These are phyloP conservation scores for Nematolebias whitei DNA, from an alignment of 2,113 vertebrate genomes.

Conservation along the genomic window DNA sequence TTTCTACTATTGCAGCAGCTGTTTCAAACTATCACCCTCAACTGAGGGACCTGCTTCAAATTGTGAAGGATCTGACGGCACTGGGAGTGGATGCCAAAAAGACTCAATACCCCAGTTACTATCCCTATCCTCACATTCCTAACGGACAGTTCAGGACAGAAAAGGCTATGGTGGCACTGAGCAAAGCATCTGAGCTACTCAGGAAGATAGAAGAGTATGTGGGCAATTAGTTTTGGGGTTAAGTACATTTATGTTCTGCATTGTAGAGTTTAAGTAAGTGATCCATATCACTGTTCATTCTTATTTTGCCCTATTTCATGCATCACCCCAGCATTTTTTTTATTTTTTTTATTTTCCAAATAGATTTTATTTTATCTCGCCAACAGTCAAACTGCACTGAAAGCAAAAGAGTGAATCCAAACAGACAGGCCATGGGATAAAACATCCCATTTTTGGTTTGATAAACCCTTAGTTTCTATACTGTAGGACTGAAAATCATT, in stretches of 20 bases:
- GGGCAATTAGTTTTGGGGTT: slow-evolving; percentile 19
- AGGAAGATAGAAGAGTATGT: slow-evolving; percentile 62
- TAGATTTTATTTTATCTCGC: too few relatives aligned
- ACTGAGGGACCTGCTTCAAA: slow-evolving; percentile 57
- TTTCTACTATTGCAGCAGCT: slow-evolving; percentile 57
- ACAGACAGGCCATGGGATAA: too few relatives aligned
- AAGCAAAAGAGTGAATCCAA: too few relatives aligned
- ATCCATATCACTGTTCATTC: background rate
- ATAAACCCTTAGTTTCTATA: background rate
- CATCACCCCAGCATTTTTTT: too few relatives aligned
- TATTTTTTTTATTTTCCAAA: too few relatives aligned
- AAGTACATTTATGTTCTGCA: too few relatives aligned
- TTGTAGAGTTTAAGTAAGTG: background rate
- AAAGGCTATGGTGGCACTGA: slow-evolving; percentile 62
- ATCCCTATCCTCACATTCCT: slow-evolving; percentile 76
- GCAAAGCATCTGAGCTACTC: slow-evolving; percentile 67
- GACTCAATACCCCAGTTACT: slow-evolving; percentile 81
- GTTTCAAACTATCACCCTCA: slow-evolving; percentile 54
- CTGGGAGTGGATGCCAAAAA: slow-evolving; percentile 77
- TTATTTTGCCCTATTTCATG: background rate
- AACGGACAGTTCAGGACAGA: slow-evolving; percentile 65
- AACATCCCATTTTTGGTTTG: too few relatives aligned
- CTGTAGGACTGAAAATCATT: too few relatives aligned
- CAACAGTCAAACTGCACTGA: too few relatives aligned
- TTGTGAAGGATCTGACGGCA: slow-evolving; percentile 57